Evolutionary conservation across 2,113 vertebrate genomes (phyloP), one percentile per base, ranked within the genome.

Genomic region (Castor canadensis): DNA sequence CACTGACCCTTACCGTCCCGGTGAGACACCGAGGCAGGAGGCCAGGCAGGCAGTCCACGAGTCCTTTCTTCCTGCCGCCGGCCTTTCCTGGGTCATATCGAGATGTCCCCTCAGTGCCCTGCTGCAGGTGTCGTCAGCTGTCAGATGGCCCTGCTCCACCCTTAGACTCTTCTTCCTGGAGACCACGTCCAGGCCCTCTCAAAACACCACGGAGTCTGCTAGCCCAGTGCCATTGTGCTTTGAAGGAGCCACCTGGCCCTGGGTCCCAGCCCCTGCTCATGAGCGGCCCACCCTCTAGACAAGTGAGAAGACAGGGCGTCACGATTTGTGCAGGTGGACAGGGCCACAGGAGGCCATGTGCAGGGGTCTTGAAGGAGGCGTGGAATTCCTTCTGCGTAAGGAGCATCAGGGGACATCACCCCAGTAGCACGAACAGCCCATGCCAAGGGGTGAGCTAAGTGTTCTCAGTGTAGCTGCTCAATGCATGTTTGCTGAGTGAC

Each of bases 11-110:
- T 56, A 47, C 60, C 26, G 60, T 22, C 13, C 69, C 9, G 10
- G 1, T 15, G 35, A 64, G 28, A 9, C 1, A 35, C 16, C 67
- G 49, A 32, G 66, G 47, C n/a, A 43, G 45, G 79, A 43, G 80
- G 10, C 26, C 17, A 1, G 45, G 16, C 2, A 0, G 11, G 79
- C 3, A 67, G n/a, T 3, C 22, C 66, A 7, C 5, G 2, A 0
- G 0, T 30, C n/a, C 17, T 0, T 43, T 6, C 20, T 43, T 40
- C 56, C 6, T 17, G 64, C 43, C 43, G 1, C n/a, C 49, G 30
- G 30, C 47, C 8, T 5, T 22, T 76, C 67, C 16, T 67, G 38
- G 79, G 2, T 56, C 22, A 9, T 1, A 10, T 0, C 0, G 3
- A 66, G 47, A 0, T 43, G 8, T 26, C 43, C 35, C 28, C 2